Conservation (phyloP, 2,797 vertebrate genomes). For the Kryptopterus vitreolus region DNA sequence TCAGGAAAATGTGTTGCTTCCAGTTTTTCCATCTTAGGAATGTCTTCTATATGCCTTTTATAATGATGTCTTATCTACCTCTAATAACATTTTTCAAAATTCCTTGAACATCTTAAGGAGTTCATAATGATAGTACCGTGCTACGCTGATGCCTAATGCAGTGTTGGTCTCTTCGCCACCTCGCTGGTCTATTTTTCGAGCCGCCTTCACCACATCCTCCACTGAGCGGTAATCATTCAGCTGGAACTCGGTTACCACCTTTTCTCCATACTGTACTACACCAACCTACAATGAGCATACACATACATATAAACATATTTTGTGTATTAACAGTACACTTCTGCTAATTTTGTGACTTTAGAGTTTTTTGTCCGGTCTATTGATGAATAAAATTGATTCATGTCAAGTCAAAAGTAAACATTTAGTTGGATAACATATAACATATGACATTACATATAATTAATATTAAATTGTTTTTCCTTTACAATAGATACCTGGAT, state of each 20-base stretch:
- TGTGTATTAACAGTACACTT: background rate
- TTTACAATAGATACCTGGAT: slow-evolving; percentile 84
- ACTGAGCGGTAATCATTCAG: slow-evolving; percentile 92
- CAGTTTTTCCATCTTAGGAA: no score
- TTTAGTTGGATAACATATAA: no score
- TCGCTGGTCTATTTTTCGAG: slow-evolving; percentile 88
- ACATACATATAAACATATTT: slow-evolving; percentile 23
- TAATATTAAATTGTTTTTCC: no score
- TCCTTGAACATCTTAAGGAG: no score
- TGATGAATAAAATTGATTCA: background rate
- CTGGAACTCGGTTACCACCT: slow-evolving; percentile 92
- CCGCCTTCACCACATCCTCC: slow-evolving; percentile 89
- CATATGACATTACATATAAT: no score
- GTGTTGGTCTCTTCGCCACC: slow-evolving; percentile 95
- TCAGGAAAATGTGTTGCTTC: no score
- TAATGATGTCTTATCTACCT: no score
- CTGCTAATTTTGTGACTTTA: background rate
- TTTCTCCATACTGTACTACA: slow-evolving; percentile 93
- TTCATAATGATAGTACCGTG: slow-evolving; percentile 85
- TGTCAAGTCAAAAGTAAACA: no score
- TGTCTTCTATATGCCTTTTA: no score
- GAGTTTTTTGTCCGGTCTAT: background rate
- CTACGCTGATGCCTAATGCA: slow-evolving; percentile 89
- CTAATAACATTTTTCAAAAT: no score
- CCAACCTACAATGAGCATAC: slow-evolving; percentile 76